These are phyloP conservation scores for Phanerotoma sp. DNA, from an alignment of 2,888 invertebrate species.

Conservation along the genomic window DNA sequence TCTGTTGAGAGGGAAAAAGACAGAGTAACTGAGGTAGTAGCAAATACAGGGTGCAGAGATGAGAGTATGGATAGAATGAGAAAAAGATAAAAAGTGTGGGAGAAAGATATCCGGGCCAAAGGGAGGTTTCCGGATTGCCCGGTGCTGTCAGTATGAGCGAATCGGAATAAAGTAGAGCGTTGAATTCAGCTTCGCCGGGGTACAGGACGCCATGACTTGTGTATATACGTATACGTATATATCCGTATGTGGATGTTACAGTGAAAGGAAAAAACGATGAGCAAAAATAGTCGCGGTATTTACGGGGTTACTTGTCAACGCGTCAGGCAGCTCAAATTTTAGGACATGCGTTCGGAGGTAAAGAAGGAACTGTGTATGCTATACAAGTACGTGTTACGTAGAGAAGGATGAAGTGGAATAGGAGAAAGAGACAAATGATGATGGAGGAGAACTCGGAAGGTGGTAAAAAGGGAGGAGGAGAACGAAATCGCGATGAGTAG, in stretches of 20 bases:
- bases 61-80: background rate
- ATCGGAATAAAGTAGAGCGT: conserved; percentile 33
- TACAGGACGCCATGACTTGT: conserved; percentile 19
- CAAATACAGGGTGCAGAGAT: conserved; percentile 5
- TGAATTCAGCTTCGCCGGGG: conserved; percentile 26
- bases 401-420: too few relatives aligned
- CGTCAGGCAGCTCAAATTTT: conserved; percentile 2
- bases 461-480: too few relatives aligned
- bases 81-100: conserved; percentile 7
- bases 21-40: background rate
- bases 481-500: too few relatives aligned
- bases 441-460: too few relatives aligned
- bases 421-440: too few relatives aligned
- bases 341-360: conserved; percentile 5
- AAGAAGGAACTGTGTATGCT: too few relatives aligned
- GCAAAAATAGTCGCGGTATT: background rate
- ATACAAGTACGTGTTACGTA: too few relatives aligned
- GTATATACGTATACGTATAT: conserved; percentile 9
- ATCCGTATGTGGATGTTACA: background rate
- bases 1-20: background rate
- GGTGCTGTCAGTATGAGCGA: conserved; percentile 30
- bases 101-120: conserved; percentile 17
- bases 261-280: background rate
- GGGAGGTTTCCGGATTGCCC: conserved; percentile 9
- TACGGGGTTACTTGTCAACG: background rate